Conservation (phyloP, 1,140 invertebrate species). For the Arctopsyche grandis region DNA sequence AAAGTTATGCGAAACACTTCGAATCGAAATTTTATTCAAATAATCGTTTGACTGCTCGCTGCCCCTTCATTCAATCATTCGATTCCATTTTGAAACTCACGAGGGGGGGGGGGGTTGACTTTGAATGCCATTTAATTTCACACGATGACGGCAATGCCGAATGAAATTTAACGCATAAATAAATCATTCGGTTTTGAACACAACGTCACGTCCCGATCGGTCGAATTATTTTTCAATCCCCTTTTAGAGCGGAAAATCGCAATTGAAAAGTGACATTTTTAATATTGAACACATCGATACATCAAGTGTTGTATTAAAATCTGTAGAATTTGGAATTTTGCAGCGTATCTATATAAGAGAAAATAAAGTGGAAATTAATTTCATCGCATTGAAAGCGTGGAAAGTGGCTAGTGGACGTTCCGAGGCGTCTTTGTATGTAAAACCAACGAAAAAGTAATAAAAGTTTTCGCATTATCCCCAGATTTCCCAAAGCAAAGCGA, state of each 20-base stretch:
- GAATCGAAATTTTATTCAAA: slow-evolving; percentile 13
- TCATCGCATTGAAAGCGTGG: not conserved
- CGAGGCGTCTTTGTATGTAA: slow-evolving; percentile 23
- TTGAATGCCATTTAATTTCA: not conserved
- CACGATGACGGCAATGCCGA: no score
- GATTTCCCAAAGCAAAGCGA: slow-evolving; percentile 7
- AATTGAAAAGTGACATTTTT: no score
- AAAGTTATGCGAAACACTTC: slow-evolving; percentile 14
- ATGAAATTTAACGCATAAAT: no score
- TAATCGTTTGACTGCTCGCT: not conserved
- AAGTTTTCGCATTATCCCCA: slow-evolving; percentile 42
- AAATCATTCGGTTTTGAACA: no score
- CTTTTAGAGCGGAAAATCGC: no score
- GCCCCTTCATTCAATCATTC: not conserved
- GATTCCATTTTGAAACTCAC: not conserved
- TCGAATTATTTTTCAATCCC: no score
- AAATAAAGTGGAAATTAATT: no score
- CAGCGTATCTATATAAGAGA: no score
- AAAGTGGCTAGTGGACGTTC: not conserved
- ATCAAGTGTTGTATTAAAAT: no score
- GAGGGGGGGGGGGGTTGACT: not conserved
- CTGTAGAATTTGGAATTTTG: no score
- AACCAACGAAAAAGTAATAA: slow-evolving; percentile 42
- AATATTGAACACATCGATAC: no score
- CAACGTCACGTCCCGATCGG: no score